phyloP scores from a whole-genome alignment of 2,888 invertebrate species.

The Acanthacorydalis orientalis region DNA sequence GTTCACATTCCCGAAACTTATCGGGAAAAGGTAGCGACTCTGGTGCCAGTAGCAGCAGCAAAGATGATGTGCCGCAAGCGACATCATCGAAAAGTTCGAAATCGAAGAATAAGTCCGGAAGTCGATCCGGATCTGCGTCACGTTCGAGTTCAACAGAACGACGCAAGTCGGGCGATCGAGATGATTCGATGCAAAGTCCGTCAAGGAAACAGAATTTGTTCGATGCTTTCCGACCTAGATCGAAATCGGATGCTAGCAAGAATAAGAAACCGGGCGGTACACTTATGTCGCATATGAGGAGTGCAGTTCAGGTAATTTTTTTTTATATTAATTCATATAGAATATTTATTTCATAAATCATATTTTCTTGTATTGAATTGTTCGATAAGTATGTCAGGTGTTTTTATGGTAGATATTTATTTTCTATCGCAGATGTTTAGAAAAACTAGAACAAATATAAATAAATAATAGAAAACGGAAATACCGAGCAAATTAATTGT shows the following conservation, averaged over 20 bases:
- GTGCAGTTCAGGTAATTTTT: conserved; percentile 53
- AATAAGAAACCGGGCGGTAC: conserved; percentile 32
- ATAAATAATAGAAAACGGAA: too few species aligned
- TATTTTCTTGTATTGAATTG: too few species aligned
- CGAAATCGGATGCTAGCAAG: conserved; percentile 56
- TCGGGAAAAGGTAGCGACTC: not conserved
- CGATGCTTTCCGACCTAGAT: conserved; percentile 62
- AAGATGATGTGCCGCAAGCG: not conserved
- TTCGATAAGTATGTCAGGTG: too few species aligned
- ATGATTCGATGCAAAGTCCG: conserved; percentile 18
- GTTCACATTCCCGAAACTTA: conserved; percentile 18
- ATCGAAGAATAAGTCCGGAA: conserved; percentile 15
- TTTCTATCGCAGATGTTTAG: too few species aligned
- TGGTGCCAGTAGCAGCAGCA: conserved; percentile 12
- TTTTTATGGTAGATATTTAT: too few species aligned
- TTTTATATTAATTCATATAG: too few species aligned
- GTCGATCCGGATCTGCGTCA: conserved; percentile 26
- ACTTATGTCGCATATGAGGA: conserved; percentile 74
- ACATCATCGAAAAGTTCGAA: not conserved
- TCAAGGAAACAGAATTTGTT: conserved; percentile 53
- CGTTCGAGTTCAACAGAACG: conserved; percentile 24
- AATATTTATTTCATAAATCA: too few species aligned
- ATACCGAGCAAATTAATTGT: too few species aligned
- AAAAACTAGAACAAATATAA: too few species aligned
- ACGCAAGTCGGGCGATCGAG: conserved; percentile 16